Base-by-base conservation (phyloP, 2,797 vertebrate species). In the Melanogrammus aeglefinus region DNA sequence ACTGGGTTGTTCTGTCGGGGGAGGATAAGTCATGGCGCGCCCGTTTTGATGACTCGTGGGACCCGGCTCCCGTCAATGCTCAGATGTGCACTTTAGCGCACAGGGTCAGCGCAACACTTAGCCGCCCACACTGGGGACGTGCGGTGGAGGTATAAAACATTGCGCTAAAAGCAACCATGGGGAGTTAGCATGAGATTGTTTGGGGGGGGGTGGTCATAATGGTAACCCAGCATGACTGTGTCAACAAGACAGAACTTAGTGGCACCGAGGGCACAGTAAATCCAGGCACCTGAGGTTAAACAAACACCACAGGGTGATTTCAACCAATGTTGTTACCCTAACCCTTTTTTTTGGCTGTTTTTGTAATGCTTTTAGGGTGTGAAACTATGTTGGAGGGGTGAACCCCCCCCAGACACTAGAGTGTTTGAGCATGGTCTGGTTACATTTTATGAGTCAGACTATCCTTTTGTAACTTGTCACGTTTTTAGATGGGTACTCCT, bases 171-270 rank as follows among this genome's bases (percentile, higher is more conserved):
- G 57, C 57, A 8, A 24, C 57, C 57, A 24, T 24, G n/a, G 57
- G 57, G n/a, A 63, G 21, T 63, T 9, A 21, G 12, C 47, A 21
- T 14, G 18, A 14, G 47, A 21, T 51, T 18, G 47, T 18, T 51
- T 47, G 38, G 38, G 38, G 16, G 16, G 44, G 44, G 35, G n/a
- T 33, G 27, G 47, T 27, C 73, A 72, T 38, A 79, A 77, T 74
- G 81, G 84, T 74, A 69, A 85, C 84, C 84, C 83, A 78, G 83
- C 63, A 75, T 80, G 85, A 85, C 86, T 91, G 86, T 87, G 89
- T 91, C 86, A 91, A 88, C 89, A 90, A 81, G 76, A 83, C 81
- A 82, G 82, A 72, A 80, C 81, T 84, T 79, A 75, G 80, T 80
- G 0, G 74, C 75, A 74, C 38, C 1, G 10, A 74, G 76, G 31